Conservation (phyloP, 2,113 vertebrate species). For the Calypte anna region DNA sequence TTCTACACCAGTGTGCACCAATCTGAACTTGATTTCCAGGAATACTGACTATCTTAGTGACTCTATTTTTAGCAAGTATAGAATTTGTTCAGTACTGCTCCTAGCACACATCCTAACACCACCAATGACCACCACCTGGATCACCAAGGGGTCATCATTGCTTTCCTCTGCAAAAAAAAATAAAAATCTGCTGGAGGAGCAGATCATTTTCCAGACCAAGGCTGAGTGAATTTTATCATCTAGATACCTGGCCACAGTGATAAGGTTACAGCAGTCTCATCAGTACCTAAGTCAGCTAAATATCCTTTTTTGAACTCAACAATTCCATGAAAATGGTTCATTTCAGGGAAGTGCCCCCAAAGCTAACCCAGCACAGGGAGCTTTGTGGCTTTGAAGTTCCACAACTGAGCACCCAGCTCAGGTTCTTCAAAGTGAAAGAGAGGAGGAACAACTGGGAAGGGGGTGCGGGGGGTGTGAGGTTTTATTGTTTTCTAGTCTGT, state of each 20-base stretch:
- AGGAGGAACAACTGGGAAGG: not conserved
- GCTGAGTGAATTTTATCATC: not conserved
- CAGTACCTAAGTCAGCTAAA: not conserved
- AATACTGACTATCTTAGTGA: not conserved
- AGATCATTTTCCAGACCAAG: not conserved
- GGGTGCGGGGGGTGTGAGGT: not conserved
- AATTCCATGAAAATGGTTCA: not conserved
- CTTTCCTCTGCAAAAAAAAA: not conserved
- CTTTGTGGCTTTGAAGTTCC: not conserved
- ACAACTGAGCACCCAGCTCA: not conserved
- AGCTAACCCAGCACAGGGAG: not conserved
- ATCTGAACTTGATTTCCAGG: not conserved
- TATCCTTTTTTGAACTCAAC: not conserved
- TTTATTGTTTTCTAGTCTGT: not conserved
- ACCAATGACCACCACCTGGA: not conserved
- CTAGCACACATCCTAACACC: not conserved
- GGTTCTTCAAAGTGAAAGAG: not conserved
- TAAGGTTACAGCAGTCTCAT: not conserved
- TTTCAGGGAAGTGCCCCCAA: not conserved
- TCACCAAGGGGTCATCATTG: rapidly evolving
- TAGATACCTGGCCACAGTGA: not conserved
- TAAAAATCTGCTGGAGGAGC: not conserved
- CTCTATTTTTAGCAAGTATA: not conserved
- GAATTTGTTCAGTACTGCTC: not conserved
- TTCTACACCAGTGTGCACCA: not conserved